Evolutionary conservation across 2,113 vertebrate genomes (phyloP).

Genomic region (Climacteris rufus): DNA sequence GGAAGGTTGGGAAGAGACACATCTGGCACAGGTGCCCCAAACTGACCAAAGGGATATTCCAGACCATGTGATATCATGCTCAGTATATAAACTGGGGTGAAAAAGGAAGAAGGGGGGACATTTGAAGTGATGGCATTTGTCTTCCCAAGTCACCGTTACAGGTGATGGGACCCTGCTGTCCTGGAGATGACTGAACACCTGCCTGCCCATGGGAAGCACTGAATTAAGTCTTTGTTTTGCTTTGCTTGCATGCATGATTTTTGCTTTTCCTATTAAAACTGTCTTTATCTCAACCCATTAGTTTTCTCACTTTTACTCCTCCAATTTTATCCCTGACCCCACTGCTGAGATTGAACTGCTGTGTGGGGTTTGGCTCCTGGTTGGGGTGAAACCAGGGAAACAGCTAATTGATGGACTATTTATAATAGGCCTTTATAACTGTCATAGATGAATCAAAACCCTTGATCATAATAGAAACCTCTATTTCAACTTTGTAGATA

Average conservation of each 20-base stretch:
- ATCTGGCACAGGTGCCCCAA: not conserved
- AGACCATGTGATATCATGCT: not conserved
- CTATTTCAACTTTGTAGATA: not conserved
- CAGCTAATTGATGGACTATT: not conserved
- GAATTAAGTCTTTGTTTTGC: not conserved
- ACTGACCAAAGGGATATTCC: not conserved
- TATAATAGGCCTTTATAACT: not conserved
- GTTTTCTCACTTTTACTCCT: not conserved
- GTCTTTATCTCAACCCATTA: not conserved
- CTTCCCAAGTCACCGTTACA: not conserved
- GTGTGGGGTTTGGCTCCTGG: not conserved
- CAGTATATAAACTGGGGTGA: not conserved
- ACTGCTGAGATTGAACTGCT: not conserved
- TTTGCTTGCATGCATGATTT: not conserved
- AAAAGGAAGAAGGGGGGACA: not conserved
- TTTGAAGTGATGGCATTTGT: not conserved
- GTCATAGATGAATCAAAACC: not conserved
- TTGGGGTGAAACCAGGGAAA: not conserved
- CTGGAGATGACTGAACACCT: not conserved
- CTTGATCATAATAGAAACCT: not conserved
- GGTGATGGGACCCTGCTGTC: fast-evolving
- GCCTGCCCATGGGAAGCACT: not conserved
- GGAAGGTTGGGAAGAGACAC: not conserved
- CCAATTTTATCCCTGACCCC: not conserved
- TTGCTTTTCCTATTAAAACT: not conserved